Base-by-base conservation (phyloP, 2,113 vertebrate species). In the Gorsachius goisagi region DNA sequence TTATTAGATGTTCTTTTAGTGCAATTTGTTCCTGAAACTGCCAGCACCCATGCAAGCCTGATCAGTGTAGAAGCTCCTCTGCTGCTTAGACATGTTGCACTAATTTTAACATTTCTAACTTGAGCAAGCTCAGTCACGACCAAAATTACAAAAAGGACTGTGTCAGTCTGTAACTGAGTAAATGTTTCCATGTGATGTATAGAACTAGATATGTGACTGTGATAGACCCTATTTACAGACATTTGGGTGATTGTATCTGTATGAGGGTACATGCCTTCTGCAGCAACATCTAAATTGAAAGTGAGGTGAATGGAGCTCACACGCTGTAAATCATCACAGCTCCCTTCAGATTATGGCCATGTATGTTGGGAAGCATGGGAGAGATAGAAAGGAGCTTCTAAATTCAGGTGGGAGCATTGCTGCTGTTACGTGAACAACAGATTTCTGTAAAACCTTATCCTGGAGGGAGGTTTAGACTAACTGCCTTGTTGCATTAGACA, bases 21-120 rank as follows among this genome's bases (percentile, higher is more conserved):
- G 78, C 58, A 69, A 35, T 95, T 93, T 93, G 21, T 88, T 90
- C 67, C 64, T 90, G 37, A 73, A 86, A 91, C 85, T 73, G 44
- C 27, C 72, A 69, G 67, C 44, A 79, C 41, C 49, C 44, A 6
- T 91, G 41, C 32, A 85, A 73, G 74, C 85, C 39, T 49, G 45
- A 58, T 59, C 45, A 80, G 59, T 1, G 1, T 81, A 78, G 90
- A 92, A 89, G 45, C 69, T 85, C 45, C 47, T 80, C 33, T 83
- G 59, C 53, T 81, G 33, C 50, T 69, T 79, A 66, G 55, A 79
- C 35, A 37, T 17, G 30, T 88, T 90, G 63, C 33, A 41, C 68
- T 90, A 30, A 73, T 85, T 88, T 88, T 91, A 76, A 79, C 17
- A 10, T 66, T 79, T 88, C 56, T 89, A 76, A 74, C 67, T 75